A percentile compares a stretch with the other conserved stretches of the same genome.
phyloP scores from a whole-genome alignment of 2,888 invertebrate genomes.

The Eupelmus urozonus region DNA sequence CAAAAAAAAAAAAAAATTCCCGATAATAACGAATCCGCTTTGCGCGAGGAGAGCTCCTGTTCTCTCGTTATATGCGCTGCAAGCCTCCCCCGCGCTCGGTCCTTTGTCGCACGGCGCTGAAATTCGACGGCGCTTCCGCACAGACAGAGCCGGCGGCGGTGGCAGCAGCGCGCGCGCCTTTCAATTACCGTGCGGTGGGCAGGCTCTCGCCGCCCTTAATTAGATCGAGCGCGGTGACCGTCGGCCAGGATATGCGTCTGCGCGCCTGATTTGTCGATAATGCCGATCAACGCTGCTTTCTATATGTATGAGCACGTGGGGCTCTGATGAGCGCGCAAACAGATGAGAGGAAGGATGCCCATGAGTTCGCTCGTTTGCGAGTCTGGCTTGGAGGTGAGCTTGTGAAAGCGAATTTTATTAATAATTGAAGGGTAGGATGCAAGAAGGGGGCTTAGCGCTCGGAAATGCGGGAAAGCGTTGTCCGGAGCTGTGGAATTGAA shows the following conservation, averaged over 20 bases:
- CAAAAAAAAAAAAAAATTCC: neutral
- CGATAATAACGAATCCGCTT: neutral
- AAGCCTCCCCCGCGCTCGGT: neutral
- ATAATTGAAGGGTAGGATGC: too few species aligned
- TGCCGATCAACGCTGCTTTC: neutral
- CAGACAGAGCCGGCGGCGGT: neutral
- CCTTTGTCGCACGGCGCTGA: constrained; percentile 13
- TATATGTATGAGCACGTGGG: too few species aligned
- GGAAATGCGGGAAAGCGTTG: too few species aligned
- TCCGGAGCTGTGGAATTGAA: too few species aligned
- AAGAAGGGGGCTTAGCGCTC: too few species aligned
- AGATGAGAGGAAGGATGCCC: too few species aligned
- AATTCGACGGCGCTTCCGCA: constrained; percentile 13
- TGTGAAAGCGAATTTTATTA: too few species aligned
- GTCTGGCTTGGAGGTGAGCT: too few species aligned
- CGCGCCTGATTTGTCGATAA: constrained; percentile 48
- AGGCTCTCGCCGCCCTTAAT: constrained; percentile 45
- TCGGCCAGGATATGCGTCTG: neutral
- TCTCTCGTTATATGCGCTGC: neutral
- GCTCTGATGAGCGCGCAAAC: too few species aligned
- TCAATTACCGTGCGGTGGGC: constrained; percentile 47
- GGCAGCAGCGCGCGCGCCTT: constrained; percentile 26
- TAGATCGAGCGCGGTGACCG: constrained; percentile 34
- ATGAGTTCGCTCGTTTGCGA: too few species aligned
- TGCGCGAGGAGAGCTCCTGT: neutral